phyloP scores from a whole-genome alignment of 2,797 vertebrate genomes.

The Botia almorhae region DNA sequence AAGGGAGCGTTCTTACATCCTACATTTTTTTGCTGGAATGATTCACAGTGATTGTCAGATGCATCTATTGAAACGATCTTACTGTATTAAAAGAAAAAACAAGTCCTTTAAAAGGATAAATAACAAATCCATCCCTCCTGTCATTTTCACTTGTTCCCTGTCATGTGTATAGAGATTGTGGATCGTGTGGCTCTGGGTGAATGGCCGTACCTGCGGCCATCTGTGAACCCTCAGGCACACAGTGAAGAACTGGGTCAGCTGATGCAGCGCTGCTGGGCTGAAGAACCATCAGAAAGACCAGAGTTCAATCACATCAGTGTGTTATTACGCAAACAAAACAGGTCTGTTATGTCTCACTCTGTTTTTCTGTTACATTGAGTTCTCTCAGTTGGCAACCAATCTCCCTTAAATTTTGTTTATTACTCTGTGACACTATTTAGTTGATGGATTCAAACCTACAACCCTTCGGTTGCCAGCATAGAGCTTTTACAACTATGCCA shows the following conservation, averaged over 20 bases:
- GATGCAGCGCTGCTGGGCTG: constrained; percentile 94
- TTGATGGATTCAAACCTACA: not conserved
- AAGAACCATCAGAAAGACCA: constrained; percentile 87
- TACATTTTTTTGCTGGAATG: too few relatives aligned
- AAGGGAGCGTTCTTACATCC: too few relatives aligned
- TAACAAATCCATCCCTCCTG: too few relatives aligned
- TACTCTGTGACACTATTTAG: too few relatives aligned
- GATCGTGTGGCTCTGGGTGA: constrained; percentile 86
- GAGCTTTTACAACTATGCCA: not conserved
- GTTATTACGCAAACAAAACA: constrained; percentile 89
- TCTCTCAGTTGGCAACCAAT: too few relatives aligned
- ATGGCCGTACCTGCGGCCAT: constrained; percentile 86
- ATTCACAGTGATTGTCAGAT: too few relatives aligned
- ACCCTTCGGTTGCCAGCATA: not conserved
- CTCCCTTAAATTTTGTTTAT: too few relatives aligned
- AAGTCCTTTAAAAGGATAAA: too few relatives aligned
- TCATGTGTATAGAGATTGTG: constrained; percentile 82
- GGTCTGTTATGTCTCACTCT: constrained; percentile 67
- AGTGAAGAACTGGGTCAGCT: constrained; percentile 88
- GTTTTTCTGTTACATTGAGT: not conserved
- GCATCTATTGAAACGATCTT: too few relatives aligned
- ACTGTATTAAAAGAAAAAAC: too few relatives aligned
- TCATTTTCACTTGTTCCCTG: not conserved
- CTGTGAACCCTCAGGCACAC: constrained; percentile 78
- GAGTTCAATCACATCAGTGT: constrained; percentile 91